A percentile compares a stretch with the other conserved stretches of the same genome.
Conservation (phyloP, 2,113 vertebrate genomes). For the Ophthalmolycus amberensis region DNA sequence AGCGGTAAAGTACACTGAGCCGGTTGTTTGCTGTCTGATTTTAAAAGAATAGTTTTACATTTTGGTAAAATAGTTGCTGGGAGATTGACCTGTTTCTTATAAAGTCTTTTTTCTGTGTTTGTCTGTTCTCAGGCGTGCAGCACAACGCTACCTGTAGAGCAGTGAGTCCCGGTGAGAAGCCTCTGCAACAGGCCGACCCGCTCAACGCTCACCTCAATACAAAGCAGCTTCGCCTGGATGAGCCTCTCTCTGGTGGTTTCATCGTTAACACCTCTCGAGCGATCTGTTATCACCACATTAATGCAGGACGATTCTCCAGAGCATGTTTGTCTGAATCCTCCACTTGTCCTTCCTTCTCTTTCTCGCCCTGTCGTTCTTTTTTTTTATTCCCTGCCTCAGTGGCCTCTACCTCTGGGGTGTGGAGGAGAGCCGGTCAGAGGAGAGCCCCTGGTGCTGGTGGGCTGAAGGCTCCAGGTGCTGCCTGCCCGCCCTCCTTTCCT, state of each 20-base stretch:
- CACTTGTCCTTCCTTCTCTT: slow-evolving; percentile 34
- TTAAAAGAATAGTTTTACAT: too few species aligned
- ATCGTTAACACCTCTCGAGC: neutral
- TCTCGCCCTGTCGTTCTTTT: neutral
- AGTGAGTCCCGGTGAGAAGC: slow-evolving; percentile 45
- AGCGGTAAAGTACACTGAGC: slow-evolving; percentile 73
- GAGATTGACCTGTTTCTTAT: neutral
- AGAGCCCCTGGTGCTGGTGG: slow-evolving; percentile 59
- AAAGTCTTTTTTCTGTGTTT: neutral
- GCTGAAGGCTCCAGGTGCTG: slow-evolving; percentile 74
- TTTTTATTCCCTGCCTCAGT: slow-evolving; percentile 28
- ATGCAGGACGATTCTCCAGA: neutral
- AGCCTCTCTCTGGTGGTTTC: slow-evolving; percentile 60
- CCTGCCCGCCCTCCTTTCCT: neutral
- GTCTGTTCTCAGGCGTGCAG: slow-evolving; percentile 52
- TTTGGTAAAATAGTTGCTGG: neutral
- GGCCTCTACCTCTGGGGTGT: slow-evolving; percentile 42
- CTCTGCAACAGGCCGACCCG: slow-evolving; percentile 44
- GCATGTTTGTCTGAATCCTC: slow-evolving; percentile 35
- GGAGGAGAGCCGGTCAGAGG: slow-evolving; percentile 65
- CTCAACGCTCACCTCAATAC: slow-evolving; percentile 50
- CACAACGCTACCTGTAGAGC: slow-evolving; percentile 7
- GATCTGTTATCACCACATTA: neutral
- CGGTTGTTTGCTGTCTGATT: neutral
- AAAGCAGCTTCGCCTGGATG: slow-evolving; percentile 73